These are phyloP conservation scores for Drosophila rufa DNA, from an alignment of 1,140 invertebrate species.

Conservation along the genomic window DNA sequence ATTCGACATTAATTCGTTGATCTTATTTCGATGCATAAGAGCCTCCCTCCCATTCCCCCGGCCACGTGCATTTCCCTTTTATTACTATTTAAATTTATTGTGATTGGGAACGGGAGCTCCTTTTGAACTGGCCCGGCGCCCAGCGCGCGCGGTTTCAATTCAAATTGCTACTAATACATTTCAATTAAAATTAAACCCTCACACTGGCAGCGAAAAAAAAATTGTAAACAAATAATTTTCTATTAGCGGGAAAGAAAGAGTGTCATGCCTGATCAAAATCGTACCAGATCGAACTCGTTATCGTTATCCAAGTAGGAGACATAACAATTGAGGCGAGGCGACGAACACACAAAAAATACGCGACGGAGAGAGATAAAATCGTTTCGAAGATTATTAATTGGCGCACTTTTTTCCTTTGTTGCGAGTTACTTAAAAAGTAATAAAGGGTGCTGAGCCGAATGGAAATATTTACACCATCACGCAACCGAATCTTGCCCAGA, in stretches of 20 bases:
- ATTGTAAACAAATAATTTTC: constrained; percentile 82
- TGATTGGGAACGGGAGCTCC: constrained; percentile 16
- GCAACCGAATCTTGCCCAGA: constrained; percentile 23
- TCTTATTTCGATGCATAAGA: constrained; percentile 30
- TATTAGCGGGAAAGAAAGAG: constrained; percentile 58
- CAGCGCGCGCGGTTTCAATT: constrained; percentile 40
- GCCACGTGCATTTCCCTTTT: constrained; percentile 27
- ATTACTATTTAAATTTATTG: constrained; percentile 64
- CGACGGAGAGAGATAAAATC: constrained; percentile 66
- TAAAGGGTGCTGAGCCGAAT: constrained; percentile 43
- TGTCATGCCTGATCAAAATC: constrained; percentile 62
- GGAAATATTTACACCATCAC: constrained; percentile 36
- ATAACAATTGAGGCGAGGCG: constrained; percentile 57
- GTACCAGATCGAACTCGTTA: constrained; percentile 78
- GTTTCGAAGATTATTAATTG: constrained; percentile 60
- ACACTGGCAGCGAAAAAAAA: constrained; percentile 29
- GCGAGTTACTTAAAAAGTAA: constrained; percentile 58
- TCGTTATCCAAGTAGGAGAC: constrained; percentile 71
- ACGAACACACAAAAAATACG: constrained; percentile 23
- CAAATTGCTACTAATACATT: constrained; percentile 62
- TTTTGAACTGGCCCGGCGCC: constrained; percentile 38
- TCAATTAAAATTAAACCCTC: constrained; percentile 70
- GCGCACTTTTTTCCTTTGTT: constrained; percentile 54
- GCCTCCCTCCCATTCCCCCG: not conserved
- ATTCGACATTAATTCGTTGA: constrained; percentile 9